Conservation (phyloP, 2,888 invertebrate species). For the Hipparchia sbordonii region DNA sequence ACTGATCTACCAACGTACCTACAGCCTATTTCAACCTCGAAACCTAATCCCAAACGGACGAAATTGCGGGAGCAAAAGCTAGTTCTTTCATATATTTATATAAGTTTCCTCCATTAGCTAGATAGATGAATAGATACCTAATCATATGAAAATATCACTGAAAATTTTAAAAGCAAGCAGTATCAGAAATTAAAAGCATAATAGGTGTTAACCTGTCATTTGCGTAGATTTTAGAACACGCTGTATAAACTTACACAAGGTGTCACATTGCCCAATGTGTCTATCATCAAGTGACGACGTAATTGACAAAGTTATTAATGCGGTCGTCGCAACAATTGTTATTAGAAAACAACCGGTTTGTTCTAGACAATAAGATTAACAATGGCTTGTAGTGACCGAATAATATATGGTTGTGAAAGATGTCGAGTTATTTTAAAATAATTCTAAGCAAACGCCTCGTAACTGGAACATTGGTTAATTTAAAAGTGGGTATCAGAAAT, state of each 20-base stretch:
- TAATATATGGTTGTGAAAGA: slow-evolving; percentile 23
- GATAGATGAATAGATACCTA: no score
- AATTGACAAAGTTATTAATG: slow-evolving; percentile 37
- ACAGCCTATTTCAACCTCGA: no score
- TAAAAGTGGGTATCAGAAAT: slow-evolving; percentile 26
- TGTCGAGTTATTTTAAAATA: slow-evolving; percentile 24
- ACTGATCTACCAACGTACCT: no score
- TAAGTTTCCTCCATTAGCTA: no score
- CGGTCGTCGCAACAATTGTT: slow-evolving; percentile 32
- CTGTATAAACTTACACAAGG: slow-evolving; percentile 49
- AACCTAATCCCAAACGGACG: no score
- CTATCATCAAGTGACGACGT: slow-evolving; percentile 41
- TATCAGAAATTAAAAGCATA: background rate
- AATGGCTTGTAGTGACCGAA: background rate
- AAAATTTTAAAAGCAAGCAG: no score
- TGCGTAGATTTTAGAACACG: slow-evolving; percentile 17
- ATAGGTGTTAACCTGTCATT: background rate
- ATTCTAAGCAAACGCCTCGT: slow-evolving; percentile 26
- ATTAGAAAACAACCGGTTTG: slow-evolving; percentile 38
- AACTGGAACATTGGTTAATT: slow-evolving; percentile 29
- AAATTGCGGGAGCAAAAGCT: no score
- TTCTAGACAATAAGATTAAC: slow-evolving; percentile 30
- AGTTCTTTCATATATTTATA: no score
- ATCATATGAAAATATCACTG: no score
- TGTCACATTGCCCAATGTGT: slow-evolving; percentile 70